Percentiles rank a stretch among this genome's conserved stretches.
These are phyloP conservation scores for Hymenopus coronatus DNA, from an alignment of 2,888 invertebrate genomes.

Conservation along the genomic window DNA sequence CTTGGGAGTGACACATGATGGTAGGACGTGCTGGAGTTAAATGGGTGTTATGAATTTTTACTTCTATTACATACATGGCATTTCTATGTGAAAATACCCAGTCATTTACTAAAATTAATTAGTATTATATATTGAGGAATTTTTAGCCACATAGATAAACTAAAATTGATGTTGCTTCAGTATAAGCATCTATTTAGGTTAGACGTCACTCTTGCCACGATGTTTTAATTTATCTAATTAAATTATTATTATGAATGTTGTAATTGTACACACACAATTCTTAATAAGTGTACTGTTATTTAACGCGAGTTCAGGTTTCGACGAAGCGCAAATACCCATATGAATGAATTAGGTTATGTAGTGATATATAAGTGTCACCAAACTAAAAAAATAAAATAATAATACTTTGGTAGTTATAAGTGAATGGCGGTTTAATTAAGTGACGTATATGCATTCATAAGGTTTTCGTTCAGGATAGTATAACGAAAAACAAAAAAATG, in stretches of 20 bases:
- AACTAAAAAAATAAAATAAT: not conserved
- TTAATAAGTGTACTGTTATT: not conserved
- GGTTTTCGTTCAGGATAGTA: no score
- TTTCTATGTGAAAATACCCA: no score
- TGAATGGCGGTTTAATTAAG: no score
- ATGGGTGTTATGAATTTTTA: not conserved
- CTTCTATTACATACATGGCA: no score
- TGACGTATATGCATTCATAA: no score
- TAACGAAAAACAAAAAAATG: no score
- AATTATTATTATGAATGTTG: not conserved
- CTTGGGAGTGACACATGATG: conserved; percentile 20
- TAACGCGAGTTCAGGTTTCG: not conserved
- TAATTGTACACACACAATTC: not conserved
- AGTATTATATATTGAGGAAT: no score
- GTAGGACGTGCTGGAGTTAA: not conserved
- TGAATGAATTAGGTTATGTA: not conserved
- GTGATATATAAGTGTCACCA: not conserved
- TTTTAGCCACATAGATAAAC: not conserved
- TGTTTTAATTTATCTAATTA: not conserved
- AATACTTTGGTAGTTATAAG: no score
- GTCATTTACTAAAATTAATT: no score
- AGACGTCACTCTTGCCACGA: not conserved
- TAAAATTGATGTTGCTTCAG: not conserved
- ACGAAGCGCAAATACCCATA: not conserved
- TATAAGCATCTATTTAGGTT: not conserved